These are phyloP conservation scores for Acleris holmiana DNA, from an alignment of 2,888 invertebrate genomes.

Conservation along the genomic window DNA sequence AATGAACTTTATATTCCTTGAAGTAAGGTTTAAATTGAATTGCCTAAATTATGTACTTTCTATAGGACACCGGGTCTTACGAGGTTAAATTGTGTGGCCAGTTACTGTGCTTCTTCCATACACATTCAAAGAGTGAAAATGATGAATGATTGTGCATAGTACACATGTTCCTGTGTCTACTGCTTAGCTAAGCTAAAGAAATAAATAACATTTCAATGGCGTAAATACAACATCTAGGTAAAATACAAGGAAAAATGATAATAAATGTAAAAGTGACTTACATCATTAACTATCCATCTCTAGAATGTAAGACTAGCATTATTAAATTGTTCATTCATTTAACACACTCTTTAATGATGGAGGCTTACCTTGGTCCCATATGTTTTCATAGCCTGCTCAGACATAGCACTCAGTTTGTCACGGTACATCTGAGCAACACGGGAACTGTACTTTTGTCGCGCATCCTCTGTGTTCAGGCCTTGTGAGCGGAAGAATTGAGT, in stretches of 20 bases:
- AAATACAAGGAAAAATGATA: not conserved
- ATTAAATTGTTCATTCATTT: not conserved
- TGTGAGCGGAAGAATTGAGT: slow-evolving; percentile 97
- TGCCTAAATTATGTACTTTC: too few species aligned
- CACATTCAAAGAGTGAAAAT: too few species aligned
- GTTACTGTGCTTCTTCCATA: too few species aligned
- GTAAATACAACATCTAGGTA: not conserved
- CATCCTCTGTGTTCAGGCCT: slow-evolving; percentile 95
- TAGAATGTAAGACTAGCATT: slow-evolving; percentile 27
- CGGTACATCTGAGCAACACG: slow-evolving; percentile 96
- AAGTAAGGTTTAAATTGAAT: too few species aligned
- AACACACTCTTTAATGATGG: not conserved
- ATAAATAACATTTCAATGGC: not conserved
- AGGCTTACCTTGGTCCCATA: slow-evolving; percentile 92
- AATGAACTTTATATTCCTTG: too few species aligned
- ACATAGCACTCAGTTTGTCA: slow-evolving; percentile 92
- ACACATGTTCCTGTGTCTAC: not conserved
- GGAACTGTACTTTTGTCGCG: slow-evolving; percentile 98
- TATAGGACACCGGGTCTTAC: too few species aligned
- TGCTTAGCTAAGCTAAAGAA: not conserved
- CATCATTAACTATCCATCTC: slow-evolving; percentile 33
- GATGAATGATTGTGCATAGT: not conserved
- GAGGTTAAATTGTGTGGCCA: too few species aligned
- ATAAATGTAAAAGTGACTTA: slow-evolving; percentile 17
- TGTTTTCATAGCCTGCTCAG: slow-evolving; percentile 94